phyloP scores from a whole-genome alignment of 30 jellyfish, hydroid and myxozoan species.

The Morbakka virulenta region DNA sequence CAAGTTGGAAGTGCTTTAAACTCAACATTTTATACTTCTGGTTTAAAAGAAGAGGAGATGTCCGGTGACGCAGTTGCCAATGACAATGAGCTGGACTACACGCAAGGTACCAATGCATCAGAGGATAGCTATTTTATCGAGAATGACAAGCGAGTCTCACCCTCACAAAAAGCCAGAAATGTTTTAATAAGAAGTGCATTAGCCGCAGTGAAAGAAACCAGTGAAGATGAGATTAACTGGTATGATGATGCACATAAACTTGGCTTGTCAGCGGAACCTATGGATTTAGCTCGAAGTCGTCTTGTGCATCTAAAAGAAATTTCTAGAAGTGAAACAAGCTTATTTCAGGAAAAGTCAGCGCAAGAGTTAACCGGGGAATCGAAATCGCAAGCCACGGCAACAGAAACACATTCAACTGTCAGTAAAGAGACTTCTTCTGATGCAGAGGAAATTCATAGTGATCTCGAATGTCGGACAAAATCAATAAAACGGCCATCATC shows the following conservation, averaged over 20 bases:
- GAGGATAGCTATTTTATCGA: no score
- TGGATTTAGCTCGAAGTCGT: slow-evolving; percentile 46
- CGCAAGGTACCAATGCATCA: no score
- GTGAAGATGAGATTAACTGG: slow-evolving; percentile 64
- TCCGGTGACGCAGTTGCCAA: no score
- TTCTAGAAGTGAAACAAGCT: slow-evolving; percentile 80
- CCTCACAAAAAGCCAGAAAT: neutral
- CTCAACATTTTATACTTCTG: no score
- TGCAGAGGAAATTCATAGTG: neutral
- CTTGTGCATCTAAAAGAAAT: slow-evolving; percentile 72
- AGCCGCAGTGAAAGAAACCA: slow-evolving; percentile 78
- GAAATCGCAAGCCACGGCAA: slow-evolving; percentile 39
- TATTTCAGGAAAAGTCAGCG: slow-evolving; percentile 12
- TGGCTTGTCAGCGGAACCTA: slow-evolving; percentile 37
- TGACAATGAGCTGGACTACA: no score
- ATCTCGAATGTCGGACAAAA: neutral
- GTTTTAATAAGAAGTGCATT: slow-evolving; percentile 74
- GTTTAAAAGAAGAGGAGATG: no score
- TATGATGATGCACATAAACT: slow-evolving; percentile 59
- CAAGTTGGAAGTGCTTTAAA: no score
- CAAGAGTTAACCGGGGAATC: neutral
- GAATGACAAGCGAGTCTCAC: no score
- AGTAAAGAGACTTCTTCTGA: slow-evolving; percentile 7
- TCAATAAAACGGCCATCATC: slow-evolving; percentile 15
- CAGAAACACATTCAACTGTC: neutral